These are phyloP conservation scores for Bathynomus jamesi DNA, from an alignment of 1,140 invertebrate genomes.

Conservation along the genomic window DNA sequence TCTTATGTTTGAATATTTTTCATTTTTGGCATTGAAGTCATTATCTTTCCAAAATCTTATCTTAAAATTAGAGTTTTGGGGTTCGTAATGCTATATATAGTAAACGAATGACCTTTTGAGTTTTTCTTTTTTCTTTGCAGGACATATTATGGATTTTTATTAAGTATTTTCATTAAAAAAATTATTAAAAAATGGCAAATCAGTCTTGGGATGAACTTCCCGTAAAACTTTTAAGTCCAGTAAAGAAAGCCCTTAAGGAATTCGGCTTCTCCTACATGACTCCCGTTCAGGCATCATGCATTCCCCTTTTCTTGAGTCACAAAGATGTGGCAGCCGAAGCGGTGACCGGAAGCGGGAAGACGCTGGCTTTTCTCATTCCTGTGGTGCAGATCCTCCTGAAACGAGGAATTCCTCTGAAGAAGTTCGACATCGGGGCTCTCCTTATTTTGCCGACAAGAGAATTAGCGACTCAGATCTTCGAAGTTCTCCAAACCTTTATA, in stretches of 20 bases:
- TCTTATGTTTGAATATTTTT: too few species aligned
- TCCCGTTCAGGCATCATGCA: constrained; percentile 72
- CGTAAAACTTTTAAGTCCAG: neutral
- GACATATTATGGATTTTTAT: neutral
- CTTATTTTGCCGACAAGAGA: constrained; percentile 91
- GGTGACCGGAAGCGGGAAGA: constrained; percentile 95
- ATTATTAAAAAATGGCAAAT: neutral
- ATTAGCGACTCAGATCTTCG: constrained; percentile 77
- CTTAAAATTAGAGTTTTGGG: too few species aligned
- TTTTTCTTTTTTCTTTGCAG: too few species aligned
- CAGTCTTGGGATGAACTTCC: neutral
- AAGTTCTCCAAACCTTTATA: constrained; percentile 61
- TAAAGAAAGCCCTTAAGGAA: constrained; percentile 29
- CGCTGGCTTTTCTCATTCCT: constrained; percentile 86
- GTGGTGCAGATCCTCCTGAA: constrained; percentile 74
- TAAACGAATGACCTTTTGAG: too few species aligned
- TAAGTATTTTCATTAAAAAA: neutral
- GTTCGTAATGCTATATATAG: too few species aligned
- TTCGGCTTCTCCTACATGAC: constrained; percentile 59
- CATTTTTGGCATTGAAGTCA: too few species aligned
- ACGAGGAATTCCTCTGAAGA: constrained; percentile 57
- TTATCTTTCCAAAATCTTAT: too few species aligned
- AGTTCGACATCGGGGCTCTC: constrained; percentile 72
- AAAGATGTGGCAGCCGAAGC: constrained; percentile 97
- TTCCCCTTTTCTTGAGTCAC: constrained; percentile 77